A percentile compares a stretch with the other conserved stretches of the same genome.
These are phyloP conservation scores for Lagria hirta DNA, from an alignment of 2,888 invertebrate genomes.

Conservation along the genomic window DNA sequence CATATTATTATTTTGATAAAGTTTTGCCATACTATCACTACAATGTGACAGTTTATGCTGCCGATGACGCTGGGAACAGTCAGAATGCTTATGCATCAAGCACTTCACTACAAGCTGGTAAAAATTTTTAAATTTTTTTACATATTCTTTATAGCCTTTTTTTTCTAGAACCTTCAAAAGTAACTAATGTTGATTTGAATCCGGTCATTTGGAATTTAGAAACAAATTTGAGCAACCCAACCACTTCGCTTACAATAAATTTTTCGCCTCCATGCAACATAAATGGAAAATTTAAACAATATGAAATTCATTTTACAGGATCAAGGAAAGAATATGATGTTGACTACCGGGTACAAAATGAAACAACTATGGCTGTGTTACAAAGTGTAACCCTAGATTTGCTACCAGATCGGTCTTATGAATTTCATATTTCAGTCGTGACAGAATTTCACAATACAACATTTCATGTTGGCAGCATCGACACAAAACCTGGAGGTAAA, in stretches of 20 bases:
- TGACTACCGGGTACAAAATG: neutral
- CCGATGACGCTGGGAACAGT: conserved; percentile 26
- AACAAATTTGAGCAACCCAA: conserved; percentile 13
- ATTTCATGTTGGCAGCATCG: no score
- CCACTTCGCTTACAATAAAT: conserved; percentile 21
- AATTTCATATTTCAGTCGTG: conserved; percentile 8
- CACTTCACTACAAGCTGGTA: conserved; percentile 16
- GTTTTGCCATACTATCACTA: conserved; percentile 24
- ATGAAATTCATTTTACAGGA: conserved; percentile 23
- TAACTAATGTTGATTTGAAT: conserved; percentile 23
- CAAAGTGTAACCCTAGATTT: neutral
- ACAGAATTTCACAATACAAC: no score
- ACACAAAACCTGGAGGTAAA: no score
- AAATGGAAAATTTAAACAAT: conserved; percentile 35
- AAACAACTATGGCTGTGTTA: neutral
- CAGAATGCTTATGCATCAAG: neutral
- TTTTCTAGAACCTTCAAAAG: conserved; percentile 29
- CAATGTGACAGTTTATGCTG: conserved; percentile 16
- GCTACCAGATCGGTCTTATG: conserved; percentile 7
- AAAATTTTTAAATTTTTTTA: no score
- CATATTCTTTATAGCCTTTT: conserved; percentile 19
- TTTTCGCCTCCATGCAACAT: conserved; percentile 39
- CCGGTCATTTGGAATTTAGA: conserved; percentile 5
- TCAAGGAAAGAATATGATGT: conserved; percentile 8
- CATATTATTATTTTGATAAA: no score